Percentiles rank a stretch among this genome's conserved stretches.
These are phyloP conservation scores for Nesoenas mayeri DNA, from an alignment of 2,113 vertebrate species.

Conservation along the genomic window DNA sequence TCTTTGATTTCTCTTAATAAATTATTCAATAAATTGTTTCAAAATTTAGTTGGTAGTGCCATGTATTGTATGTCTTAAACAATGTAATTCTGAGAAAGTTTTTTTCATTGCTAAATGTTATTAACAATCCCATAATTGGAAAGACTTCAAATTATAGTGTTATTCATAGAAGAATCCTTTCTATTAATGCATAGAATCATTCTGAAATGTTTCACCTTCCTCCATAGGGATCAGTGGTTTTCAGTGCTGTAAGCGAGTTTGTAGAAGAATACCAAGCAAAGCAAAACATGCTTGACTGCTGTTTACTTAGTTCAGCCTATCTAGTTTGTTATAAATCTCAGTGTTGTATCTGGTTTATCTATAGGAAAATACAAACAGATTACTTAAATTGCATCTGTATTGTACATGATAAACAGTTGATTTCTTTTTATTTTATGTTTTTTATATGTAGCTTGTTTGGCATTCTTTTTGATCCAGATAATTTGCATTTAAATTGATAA, in stretches of 20 bases:
- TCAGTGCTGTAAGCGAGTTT: background rate
- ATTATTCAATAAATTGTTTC: background rate
- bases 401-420: background rate
- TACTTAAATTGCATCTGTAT: conserved; percentile 26
- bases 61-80: background rate
- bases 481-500: conserved; percentile 68
- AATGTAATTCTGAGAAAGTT: background rate
- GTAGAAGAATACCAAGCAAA: background rate
- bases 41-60: background rate
- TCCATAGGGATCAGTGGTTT: background rate
- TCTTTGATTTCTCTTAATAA: background rate
- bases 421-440: background rate
- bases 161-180: background rate
- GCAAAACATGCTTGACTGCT: conserved; percentile 6
- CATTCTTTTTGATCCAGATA: background rate
- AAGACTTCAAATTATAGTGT: background rate
- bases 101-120: background rate
- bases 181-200: background rate
- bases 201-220: background rate
- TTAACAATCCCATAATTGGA: fast-evolving
- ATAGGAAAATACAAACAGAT: conserved; percentile 23
- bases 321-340: conserved; percentile 28
- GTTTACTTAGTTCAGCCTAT: conserved; percentile 18
- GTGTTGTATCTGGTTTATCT: background rate
- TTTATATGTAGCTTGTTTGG: conserved; percentile 35